Percentiles rank a stretch among this genome's conserved stretches.
Evolutionary conservation across 2,888 invertebrate species (phyloP).

Genomic region (Scaptomyza parva): DNA sequence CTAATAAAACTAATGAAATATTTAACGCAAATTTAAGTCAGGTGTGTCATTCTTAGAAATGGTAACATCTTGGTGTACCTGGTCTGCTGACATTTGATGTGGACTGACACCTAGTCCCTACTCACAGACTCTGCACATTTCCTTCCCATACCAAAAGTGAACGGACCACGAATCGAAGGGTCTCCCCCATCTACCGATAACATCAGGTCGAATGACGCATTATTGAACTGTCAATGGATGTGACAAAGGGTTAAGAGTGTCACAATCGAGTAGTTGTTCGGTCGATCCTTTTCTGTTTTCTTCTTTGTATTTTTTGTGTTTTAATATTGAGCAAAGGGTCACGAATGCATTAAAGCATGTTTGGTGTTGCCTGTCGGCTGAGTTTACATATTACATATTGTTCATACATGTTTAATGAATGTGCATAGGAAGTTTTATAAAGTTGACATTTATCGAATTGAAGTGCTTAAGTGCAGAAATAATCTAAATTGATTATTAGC

Average conservation of each 20-base stretch:
- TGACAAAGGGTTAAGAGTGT: conserved; percentile 81
- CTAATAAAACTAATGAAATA: conserved; percentile 20
- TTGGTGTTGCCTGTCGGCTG: conserved; percentile 15
- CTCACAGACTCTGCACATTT: conserved; percentile 26
- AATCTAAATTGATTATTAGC: conserved; percentile 11
- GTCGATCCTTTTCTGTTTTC: conserved; percentile 15
- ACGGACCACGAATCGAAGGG: conserved; percentile 11
- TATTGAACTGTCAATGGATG: conserved; percentile 80
- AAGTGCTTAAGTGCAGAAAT: conserved; percentile 33
- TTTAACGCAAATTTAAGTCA: conserved; percentile 19
- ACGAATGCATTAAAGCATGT: conserved; percentile 26
- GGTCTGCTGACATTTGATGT: conserved; percentile 10
- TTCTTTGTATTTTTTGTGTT: conserved; percentile 21
- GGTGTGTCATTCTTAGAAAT: conserved; percentile 4
- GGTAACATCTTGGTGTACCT: conserved; percentile 27
- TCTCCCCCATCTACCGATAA: conserved; percentile 8
- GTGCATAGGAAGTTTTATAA: no score
- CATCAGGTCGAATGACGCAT: conserved; percentile 72
- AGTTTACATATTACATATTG: conserved; percentile 25
- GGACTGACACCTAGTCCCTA: conserved; percentile 47
- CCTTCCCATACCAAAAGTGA: conserved; percentile 16
- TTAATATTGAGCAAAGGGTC: conserved; percentile 25
- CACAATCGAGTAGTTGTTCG: conserved; percentile 60
- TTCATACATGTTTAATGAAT: conserved; percentile 2
- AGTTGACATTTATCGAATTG: conserved; percentile 31